These are phyloP conservation scores for Romanogobio albipinnatus DNA, from an alignment of 2,113 vertebrate species.

Conservation along the genomic window DNA sequence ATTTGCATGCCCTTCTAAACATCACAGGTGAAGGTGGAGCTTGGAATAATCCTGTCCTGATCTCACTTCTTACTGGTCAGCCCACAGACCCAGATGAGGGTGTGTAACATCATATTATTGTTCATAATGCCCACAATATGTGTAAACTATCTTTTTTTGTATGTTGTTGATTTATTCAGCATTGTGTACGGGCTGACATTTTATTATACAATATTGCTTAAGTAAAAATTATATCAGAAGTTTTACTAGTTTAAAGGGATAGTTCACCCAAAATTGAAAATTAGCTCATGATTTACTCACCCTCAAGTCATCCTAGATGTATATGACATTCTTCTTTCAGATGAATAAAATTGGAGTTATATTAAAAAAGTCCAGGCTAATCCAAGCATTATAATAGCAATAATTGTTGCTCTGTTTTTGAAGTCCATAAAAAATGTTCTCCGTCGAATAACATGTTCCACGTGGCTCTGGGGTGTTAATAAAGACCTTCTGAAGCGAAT, in stretches of 20 bases:
- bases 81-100: conserved; percentile 87
- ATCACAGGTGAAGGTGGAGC: conserved; percentile 89
- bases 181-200: neutral
- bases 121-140: neutral
- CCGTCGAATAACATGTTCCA: no score
- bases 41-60: conserved; percentile 91
- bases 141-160: neutral
- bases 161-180: neutral
- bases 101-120: conserved; percentile 64
- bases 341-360: no score
- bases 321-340: no score
- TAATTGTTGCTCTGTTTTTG: no score
- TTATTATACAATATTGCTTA: neutral
- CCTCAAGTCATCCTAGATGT: no score
- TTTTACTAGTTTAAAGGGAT: neutral
- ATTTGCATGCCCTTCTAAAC: conserved; percentile 90
- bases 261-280: no score
- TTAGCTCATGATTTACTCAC: no score
- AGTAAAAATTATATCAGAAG: neutral
- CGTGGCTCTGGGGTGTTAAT: no score
- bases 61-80: conserved; percentile 88
- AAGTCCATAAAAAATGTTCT: no score
- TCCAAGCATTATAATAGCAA: no score
- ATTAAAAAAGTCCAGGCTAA: no score
- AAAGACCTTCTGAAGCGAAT: no score